These are phyloP conservation scores for Himalopsyche tibetana DNA, from an alignment of 2,888 invertebrate species.

Conservation along the genomic window DNA sequence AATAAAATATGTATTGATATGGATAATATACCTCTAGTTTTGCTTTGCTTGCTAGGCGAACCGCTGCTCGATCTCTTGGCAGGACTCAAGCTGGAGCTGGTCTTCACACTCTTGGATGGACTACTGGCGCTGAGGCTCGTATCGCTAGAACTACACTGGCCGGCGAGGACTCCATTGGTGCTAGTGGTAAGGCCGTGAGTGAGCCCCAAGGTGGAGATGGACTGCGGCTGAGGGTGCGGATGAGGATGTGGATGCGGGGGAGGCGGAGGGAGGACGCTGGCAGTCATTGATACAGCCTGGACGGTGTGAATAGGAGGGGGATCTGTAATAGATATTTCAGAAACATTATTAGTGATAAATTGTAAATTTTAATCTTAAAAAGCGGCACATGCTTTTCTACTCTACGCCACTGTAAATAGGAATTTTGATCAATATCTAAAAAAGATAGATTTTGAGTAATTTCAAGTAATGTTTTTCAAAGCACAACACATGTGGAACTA, in stretches of 20 bases:
- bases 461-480: no score
- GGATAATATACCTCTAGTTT: slow-evolving; percentile 81
- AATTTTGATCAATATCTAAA: no score
- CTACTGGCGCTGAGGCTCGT: slow-evolving; percentile 84
- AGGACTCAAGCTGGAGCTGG: slow-evolving; percentile 89
- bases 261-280: slow-evolving; percentile 68
- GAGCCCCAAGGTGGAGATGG: slow-evolving; percentile 67
- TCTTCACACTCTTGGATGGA: slow-evolving; percentile 91
- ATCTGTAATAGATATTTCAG: slow-evolving; percentile 44
- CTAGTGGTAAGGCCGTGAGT: slow-evolving; percentile 68
- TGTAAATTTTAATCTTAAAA: no score
- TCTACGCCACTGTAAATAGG: no score
- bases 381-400: no score
- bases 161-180: slow-evolving; percentile 69
- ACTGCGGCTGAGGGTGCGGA: slow-evolving; percentile 55
- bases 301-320: slow-evolving; percentile 50
- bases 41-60: slow-evolving; percentile 87
- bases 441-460: no score
- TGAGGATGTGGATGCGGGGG: slow-evolving; percentile 67
- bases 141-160: slow-evolving; percentile 75
- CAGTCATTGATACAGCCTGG: slow-evolving; percentile 51
- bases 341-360: background rate
- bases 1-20: background rate
- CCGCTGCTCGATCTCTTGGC: slow-evolving; percentile 90
- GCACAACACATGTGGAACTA: no score